Evolutionary conservation across 2,113 vertebrate species (phyloP).

Genomic region (Ptyas mucosa): DNA sequence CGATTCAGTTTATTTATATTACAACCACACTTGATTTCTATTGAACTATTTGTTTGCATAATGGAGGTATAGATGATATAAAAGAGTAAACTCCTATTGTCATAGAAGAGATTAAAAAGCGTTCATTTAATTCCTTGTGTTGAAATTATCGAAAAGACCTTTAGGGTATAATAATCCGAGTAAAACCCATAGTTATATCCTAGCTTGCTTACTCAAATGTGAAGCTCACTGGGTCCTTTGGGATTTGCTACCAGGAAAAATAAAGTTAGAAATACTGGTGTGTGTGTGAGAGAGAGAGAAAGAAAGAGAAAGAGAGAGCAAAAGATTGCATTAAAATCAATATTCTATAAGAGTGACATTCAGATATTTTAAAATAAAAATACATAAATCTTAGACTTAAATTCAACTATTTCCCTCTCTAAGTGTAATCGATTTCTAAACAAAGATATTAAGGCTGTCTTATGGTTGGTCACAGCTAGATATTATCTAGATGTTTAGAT

Average conservation of each 20-base stretch:
- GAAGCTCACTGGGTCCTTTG: not conserved
- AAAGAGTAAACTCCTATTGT: not conserved
- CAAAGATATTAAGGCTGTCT: not conserved
- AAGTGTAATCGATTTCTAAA: not conserved
- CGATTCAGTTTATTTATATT: slow-evolving; percentile 10
- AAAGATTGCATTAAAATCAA: not conserved
- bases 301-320: not conserved
- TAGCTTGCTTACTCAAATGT: not conserved
- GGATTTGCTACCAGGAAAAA: not conserved
- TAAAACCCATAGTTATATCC: not conserved
- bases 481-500: not conserved
- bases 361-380: not conserved
- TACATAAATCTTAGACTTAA: not conserved
- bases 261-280: not conserved
- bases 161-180: not conserved
- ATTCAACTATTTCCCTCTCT: not conserved
- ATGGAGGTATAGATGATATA: not conserved
- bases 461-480: not conserved
- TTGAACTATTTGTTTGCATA: not conserved
- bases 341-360: not conserved
- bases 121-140: not conserved
- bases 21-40: slow-evolving; percentile 8
- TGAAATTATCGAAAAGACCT: not conserved
- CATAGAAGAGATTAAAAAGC: not conserved
- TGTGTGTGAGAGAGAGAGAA: not conserved